Percentiles rank a stretch among this genome's conserved stretches.
Evolutionary conservation across 2,113 vertebrate species (phyloP).

Genomic region (Ranitomeya variabilis): DNA sequence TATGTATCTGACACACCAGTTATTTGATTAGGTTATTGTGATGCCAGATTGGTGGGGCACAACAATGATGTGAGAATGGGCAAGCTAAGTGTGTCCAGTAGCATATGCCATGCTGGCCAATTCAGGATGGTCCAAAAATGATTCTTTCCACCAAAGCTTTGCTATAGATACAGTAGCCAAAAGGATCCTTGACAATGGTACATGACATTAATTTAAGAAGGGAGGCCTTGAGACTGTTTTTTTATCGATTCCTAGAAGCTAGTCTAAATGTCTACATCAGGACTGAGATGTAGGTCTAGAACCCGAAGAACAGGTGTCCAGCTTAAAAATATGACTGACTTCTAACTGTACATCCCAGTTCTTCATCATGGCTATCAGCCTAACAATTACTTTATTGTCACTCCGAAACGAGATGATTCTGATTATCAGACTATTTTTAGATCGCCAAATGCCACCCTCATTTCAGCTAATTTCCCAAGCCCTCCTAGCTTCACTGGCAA

Average conservation of each 20-base stretch:
- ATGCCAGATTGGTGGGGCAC: too few relatives aligned
- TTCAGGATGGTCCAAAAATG: too few relatives aligned
- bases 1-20: too few relatives aligned
- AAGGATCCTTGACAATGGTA: background rate
- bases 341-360: too few relatives aligned
- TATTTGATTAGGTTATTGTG: too few relatives aligned
- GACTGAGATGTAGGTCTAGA: background rate
- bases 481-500: background rate
- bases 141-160: too few relatives aligned
- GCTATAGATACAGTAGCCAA: too few relatives aligned
- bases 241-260: background rate
- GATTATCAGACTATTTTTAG: constrained; percentile 36
- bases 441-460: background rate
- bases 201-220: background rate
- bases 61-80: too few relatives aligned
- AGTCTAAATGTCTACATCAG: background rate
- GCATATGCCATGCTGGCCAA: too few relatives aligned
- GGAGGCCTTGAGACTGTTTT: background rate
- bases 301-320: background rate
- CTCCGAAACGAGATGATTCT: background rate
- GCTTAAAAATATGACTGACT: background rate
- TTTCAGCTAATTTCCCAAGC: background rate
- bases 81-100: too few relatives aligned
- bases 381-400: background rate
- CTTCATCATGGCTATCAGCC: background rate